phyloP scores from a whole-genome alignment of 2,113 vertebrate genomes.

The Narcine bancroftii region DNA sequence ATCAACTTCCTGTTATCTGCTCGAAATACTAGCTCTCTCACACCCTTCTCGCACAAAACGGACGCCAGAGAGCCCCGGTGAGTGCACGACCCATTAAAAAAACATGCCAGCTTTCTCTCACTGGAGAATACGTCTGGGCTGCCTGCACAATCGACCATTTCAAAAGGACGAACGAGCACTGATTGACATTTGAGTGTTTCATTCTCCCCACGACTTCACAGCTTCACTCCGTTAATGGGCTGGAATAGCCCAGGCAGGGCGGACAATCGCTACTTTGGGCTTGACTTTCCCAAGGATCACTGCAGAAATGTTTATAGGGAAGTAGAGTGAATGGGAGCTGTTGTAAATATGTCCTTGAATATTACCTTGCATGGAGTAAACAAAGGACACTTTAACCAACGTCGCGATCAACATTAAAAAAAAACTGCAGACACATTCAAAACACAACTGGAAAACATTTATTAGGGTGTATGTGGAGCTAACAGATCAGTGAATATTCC shows the following conservation, averaged over 20 bases:
- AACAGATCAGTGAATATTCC: not conserved
- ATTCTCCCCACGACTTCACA: constrained; percentile 8
- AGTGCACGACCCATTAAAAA: constrained; percentile 11
- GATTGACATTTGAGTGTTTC: constrained; percentile 22
- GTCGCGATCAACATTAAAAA: not conserved
- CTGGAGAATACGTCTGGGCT: not conserved
- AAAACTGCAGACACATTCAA: not conserved
- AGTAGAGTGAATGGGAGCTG: not conserved
- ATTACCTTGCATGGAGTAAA: not conserved
- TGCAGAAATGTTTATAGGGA: too few species aligned
- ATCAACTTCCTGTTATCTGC: constrained; percentile 36
- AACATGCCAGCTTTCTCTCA: constrained; percentile 22
- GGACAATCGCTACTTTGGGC: not conserved
- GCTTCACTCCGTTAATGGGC: not conserved
- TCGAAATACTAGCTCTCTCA: not conserved
- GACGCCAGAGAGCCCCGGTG: not conserved
- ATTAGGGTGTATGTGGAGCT: not conserved
- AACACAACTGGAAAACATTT: not conserved
- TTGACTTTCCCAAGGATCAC: not conserved
- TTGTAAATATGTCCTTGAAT: not conserved
- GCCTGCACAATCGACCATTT: constrained; percentile 9
- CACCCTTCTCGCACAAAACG: constrained; percentile 13
- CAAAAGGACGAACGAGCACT: constrained; percentile 15
- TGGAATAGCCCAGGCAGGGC: not conserved
- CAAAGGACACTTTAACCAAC: not conserved